These are phyloP conservation scores for Holotrichia oblita DNA, from an alignment of 1,140 invertebrate genomes.

Conservation along the genomic window DNA sequence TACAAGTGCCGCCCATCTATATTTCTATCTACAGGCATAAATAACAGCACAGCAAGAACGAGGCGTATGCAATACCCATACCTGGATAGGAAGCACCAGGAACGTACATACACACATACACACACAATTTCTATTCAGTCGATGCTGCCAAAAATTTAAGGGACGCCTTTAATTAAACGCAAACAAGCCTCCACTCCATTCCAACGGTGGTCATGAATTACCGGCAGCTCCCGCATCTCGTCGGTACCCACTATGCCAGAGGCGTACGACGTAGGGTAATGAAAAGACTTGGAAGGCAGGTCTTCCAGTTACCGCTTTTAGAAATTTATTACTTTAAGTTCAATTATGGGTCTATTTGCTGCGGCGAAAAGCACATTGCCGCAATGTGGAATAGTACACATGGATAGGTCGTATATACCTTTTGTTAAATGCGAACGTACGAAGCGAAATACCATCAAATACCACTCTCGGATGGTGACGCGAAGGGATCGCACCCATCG, in stretches of 20 bases:
- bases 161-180: slow-evolving; percentile 28
- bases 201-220: slow-evolving; percentile 25
- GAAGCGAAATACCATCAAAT: background rate
- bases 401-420: background rate
- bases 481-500: background rate
- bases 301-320: slow-evolving; percentile 4
- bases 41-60: too few relatives aligned
- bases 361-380: background rate
- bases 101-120: background rate
- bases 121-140: background rate
- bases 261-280: background rate
- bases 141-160: slow-evolving; percentile 10
- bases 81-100: too few relatives aligned
- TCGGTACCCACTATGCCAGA: background rate
- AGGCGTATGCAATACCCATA: too few relatives aligned
- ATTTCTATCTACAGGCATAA: too few relatives aligned
- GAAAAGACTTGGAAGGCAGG: slow-evolving; percentile 30
- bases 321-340: slow-evolving; percentile 13
- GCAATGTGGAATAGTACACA: background rate
- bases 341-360: slow-evolving; percentile 33
- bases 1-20: too few relatives aligned
- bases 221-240: background rate
- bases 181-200: slow-evolving; percentile 22
- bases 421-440: background rate
- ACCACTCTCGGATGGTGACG: background rate